Evolutionary conservation across 1,140 invertebrate species (phyloP).

Genomic region (Amphibalanus amphitrite): DNA sequence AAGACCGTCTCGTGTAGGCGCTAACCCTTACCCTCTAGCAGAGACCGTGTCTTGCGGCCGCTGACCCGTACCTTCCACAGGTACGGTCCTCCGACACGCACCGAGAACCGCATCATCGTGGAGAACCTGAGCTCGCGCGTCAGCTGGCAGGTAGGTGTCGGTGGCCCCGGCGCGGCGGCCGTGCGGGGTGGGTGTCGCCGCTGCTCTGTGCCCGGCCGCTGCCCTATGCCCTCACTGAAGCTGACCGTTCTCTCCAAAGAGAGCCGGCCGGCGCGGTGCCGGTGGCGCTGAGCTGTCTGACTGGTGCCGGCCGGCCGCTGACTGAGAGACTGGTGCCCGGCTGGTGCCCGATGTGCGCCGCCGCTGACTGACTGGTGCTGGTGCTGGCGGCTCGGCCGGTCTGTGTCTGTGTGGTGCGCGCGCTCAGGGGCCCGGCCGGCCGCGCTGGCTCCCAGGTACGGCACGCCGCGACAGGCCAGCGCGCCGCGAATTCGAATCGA

Average conservation of each 20-base stretch:
- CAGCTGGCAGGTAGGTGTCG: slow-evolving; percentile 86
- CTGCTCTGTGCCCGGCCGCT: background rate
- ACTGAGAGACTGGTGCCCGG: slow-evolving; percentile 8
- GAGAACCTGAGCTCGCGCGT: slow-evolving; percentile 95
- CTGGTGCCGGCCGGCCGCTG: slow-evolving; percentile 11
- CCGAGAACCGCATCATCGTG: slow-evolving; percentile 87
- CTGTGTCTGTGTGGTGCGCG: background rate
- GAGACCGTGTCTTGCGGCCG: too few relatives aligned
- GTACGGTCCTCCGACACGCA: slow-evolving; percentile 93
- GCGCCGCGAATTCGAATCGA: too few relatives aligned
- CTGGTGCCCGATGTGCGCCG: slow-evolving; percentile 24
- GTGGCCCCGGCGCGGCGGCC: too few relatives aligned
- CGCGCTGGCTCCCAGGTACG: slow-evolving; percentile 4
- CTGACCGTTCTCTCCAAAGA: background rate
- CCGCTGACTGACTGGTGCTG: background rate
- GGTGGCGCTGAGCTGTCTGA: slow-evolving; percentile 8
- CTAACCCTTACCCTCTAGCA: too few relatives aligned
- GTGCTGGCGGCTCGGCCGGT: background rate
- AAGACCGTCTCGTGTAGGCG: too few relatives aligned
- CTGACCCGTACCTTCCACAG: slow-evolving; percentile 33
- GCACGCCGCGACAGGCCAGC: slow-evolving; percentile 4
- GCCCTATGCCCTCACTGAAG: background rate
- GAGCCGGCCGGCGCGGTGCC: too few relatives aligned
- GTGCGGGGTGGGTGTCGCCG: background rate
- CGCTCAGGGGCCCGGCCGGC: background rate